These are phyloP conservation scores for Lepidothrix coronata DNA, from an alignment of 2,113 vertebrate species.

Conservation along the genomic window DNA sequence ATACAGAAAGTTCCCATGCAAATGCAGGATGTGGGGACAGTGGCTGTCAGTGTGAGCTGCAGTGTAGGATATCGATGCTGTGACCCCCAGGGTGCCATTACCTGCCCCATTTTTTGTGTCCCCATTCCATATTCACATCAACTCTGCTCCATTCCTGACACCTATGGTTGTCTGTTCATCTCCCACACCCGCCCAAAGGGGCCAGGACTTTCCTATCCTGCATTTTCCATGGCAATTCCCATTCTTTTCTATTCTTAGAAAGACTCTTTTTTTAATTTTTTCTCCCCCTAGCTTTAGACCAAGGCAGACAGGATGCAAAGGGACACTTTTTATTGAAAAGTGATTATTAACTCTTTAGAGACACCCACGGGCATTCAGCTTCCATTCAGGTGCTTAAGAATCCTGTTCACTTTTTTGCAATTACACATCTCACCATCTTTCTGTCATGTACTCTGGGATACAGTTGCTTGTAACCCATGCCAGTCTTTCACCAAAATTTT, in stretches of 20 bases:
- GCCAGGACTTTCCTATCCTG: not conserved
- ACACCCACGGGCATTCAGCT: not conserved
- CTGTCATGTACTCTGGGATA: not conserved
- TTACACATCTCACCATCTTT: not conserved
- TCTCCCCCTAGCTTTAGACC: not conserved
- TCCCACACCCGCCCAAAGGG: too few relatives aligned
- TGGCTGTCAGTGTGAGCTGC: not conserved
- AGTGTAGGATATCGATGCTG: fast-evolving
- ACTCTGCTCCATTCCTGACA: fast-evolving
- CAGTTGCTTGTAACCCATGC: not conserved
- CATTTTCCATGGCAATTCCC: not conserved
- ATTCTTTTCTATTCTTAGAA: not conserved
- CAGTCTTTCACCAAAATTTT: not conserved
- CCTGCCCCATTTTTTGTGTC: not conserved
- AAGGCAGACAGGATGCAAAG: not conserved
- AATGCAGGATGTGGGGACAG: not conserved
- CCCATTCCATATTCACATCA: not conserved
- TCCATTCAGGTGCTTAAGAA: not conserved
- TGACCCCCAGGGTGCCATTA: not conserved
- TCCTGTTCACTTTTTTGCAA: not conserved
- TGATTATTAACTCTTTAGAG: not conserved
- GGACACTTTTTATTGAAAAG: not conserved
- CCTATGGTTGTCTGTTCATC: not conserved
- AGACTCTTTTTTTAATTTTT: not conserved
- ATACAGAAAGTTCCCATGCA: not conserved